Evolutionary conservation across 2,888 invertebrate species (phyloP).

Genomic region (Aporophyla lueneburgensis): DNA sequence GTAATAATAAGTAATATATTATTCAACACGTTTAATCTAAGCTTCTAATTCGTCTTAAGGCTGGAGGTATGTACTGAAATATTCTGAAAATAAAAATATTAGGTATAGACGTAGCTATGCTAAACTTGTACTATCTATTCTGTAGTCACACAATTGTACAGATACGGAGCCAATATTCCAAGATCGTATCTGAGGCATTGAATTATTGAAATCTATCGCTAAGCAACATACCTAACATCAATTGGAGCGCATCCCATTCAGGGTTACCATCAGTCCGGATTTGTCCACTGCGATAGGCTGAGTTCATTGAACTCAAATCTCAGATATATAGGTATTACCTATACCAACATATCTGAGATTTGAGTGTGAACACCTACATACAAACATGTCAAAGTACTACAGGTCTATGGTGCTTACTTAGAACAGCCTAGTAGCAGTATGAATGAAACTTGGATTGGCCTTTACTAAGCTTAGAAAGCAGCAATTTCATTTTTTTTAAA

Average conservation of each 20-base stretch:
- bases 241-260: not conserved
- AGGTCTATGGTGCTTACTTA: not conserved
- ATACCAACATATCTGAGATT: too few species aligned
- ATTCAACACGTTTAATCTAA: not conserved
- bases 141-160: not conserved
- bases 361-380: not conserved
- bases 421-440: too few species aligned
- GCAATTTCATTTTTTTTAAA: not conserved
- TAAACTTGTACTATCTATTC: not conserved
- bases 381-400: not conserved
- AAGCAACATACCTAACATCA: conserved; percentile 9
- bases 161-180: not conserved
- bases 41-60: not conserved
- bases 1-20: too few species aligned
- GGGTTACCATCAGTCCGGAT: not conserved
- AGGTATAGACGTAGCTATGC: not conserved
- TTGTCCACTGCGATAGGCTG: not conserved
- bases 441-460: not conserved
- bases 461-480: not conserved
- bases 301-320: not conserved
- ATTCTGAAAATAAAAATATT: not conserved
- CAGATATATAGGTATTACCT: too few species aligned
- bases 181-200: not conserved
- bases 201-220: not conserved
- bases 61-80: not conserved